Evolutionary conservation across 2,113 vertebrate species (phyloP), one percentile per base, ranked within the genome.

Genomic region (Patagioenas fasciata): DNA sequence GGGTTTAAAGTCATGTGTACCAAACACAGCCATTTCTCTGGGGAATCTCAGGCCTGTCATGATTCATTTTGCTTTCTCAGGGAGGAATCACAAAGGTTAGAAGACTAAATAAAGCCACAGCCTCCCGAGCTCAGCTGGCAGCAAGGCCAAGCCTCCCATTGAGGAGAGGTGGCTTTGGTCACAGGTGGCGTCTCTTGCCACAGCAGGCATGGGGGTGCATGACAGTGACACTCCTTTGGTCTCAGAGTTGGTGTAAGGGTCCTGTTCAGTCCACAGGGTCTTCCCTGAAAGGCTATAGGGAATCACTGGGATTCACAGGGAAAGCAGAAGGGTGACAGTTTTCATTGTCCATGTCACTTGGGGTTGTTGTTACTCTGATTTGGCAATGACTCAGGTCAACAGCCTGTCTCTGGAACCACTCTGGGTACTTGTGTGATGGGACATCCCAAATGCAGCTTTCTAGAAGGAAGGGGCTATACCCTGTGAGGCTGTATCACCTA

Each of bases 61-160:
- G 86, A 81, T 94, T 92, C 28, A 93, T 95, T 91, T 87, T 77
- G 54, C 54, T 91, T 90, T 92, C 66, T 73, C 54, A 34, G 36
- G 23, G n/a, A 93, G 62, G 38, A 94, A 65, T 72, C 6, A 2
- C 53, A 51, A 72, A 19, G 42, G 26, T n/a, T 86, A 67, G 47
- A 94, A 90, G 65, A 91, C 87, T 89, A 86, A 92, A 92, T 84
- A 93, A 75, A 48, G 54, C 69, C 88, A 72, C n/a, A 79, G 53
- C 9, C 44, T 84, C 60, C 32, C 40, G 29, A 77, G 64, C 80
- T 85, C 62, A 48, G 19, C 23, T 61, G 81, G 60, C 64, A 80
- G 42, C 1, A 2, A 90, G 53, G 61, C 38, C 32, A 72, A 72
- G 44, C 19, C 18, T 79, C 34, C 23, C 3, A 0, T 10, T 7